A percentile compares a stretch with the other conserved stretches of the same genome.
Conservation (phyloP, 2,797 vertebrate species). For the Melanotaenia parkinsoni region DNA sequence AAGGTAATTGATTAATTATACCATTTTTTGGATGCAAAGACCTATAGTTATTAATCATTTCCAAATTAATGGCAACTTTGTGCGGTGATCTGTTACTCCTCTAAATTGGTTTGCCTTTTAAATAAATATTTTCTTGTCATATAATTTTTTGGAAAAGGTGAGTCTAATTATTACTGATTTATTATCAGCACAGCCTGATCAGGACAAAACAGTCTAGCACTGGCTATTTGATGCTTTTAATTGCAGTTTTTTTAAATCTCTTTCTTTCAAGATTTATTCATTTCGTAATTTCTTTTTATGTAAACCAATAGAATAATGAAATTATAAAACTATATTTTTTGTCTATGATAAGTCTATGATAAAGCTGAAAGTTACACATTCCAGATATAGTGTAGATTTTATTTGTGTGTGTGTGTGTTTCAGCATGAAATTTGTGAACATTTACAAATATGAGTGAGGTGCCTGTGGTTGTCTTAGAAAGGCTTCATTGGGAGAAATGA, state of each 20-base stretch:
- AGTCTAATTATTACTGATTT: conserved; percentile 31
- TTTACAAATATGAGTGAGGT: conserved; percentile 43
- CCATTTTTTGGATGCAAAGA: neutral
- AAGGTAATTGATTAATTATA: too few relatives aligned
- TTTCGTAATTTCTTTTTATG: conserved; percentile 13
- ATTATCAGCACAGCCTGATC: conserved; percentile 16
- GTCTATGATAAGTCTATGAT: conserved; percentile 13
- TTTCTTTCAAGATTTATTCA: neutral
- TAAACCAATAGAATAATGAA: conserved; percentile 15
- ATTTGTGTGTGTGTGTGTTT: conserved; percentile 3
- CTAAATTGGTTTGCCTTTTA: conserved; percentile 26
- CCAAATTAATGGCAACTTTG: neutral
- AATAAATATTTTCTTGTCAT: neutral
- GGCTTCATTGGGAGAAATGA: conserved; percentile 16
- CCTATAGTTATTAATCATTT: conserved; percentile 3
- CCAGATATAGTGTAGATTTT: conserved; percentile 1
- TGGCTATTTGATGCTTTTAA: neutral
- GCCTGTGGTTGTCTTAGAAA: conserved; percentile 32
- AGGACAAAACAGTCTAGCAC: neutral
- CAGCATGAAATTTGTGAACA: conserved; percentile 39
- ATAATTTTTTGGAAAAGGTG: conserved; percentile 10
- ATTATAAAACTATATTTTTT: conserved; percentile 15
- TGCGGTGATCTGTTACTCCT: conserved; percentile 9
- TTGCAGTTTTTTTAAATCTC: neutral
- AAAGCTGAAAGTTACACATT: conserved; percentile 25